Percentiles rank a stretch among this genome's conserved stretches.
These are phyloP conservation scores for Anguilla marmorata DNA, from an alignment of 2,797 vertebrate species.

Conservation along the genomic window DNA sequence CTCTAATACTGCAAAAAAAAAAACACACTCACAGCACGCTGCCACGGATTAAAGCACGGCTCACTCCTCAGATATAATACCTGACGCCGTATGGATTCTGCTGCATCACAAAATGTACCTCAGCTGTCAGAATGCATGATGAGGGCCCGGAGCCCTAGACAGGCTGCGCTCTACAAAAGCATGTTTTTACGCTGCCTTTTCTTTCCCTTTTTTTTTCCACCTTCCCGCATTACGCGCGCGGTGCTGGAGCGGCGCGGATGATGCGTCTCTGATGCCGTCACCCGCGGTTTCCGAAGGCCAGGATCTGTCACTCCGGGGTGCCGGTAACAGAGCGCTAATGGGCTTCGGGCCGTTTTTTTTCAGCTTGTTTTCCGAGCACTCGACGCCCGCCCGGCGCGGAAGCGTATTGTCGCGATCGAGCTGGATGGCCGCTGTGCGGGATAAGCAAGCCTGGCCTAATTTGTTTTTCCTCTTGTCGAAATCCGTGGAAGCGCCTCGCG, in stretches of 20 bases:
- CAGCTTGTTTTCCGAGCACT: background rate
- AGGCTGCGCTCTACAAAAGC: background rate
- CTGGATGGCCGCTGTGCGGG: background rate
- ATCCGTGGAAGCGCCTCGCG: conserved; percentile 28
- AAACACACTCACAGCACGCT: background rate
- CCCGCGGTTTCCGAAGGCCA: background rate
- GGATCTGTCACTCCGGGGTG: background rate
- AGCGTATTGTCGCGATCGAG: background rate
- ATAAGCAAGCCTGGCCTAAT: conserved; percentile 22
- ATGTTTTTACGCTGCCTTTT: background rate
- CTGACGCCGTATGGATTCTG: background rate
- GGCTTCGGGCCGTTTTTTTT: background rate
- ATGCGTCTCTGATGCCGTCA: background rate
- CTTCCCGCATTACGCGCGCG: background rate
- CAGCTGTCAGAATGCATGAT: background rate
- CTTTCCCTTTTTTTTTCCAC: background rate
- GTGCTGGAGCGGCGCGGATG: background rate
- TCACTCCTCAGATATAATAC: background rate
- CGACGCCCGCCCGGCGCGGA: background rate
- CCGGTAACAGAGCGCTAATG: background rate
- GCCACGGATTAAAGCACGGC: background rate
- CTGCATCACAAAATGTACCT: background rate
- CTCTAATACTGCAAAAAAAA: background rate
- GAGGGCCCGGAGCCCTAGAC: background rate
- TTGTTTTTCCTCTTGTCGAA: conserved; percentile 37